Evolutionary conservation across 2,113 vertebrate genomes (phyloP).

Genomic region (Hypanus sabinus): DNA sequence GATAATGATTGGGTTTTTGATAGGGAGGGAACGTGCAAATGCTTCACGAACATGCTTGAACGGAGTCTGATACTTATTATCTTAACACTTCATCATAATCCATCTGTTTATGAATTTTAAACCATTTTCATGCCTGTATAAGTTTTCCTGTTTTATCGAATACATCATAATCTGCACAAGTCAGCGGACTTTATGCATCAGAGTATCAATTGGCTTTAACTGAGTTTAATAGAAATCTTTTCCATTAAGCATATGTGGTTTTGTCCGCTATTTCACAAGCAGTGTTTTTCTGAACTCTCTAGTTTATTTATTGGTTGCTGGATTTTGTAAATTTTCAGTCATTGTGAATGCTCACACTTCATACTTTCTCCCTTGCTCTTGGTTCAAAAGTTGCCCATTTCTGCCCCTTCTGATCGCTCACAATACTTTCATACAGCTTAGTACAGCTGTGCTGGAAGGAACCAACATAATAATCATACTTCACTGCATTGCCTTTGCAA

Average conservation of each 20-base stretch:
- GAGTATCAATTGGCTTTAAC: neutral
- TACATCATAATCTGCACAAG: neutral
- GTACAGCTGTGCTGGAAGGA: neutral
- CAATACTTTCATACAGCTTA: neutral
- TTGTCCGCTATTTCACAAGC: neutral
- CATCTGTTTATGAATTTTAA: neutral
- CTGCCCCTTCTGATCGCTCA: neutral
- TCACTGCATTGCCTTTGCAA: neutral
- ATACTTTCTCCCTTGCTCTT: neutral
- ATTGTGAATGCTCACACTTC: neutral
- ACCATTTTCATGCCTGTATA: neutral
- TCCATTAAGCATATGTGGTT: neutral
- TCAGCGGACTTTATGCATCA: neutral
- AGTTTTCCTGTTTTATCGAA: neutral
- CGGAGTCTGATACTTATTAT: neutral
- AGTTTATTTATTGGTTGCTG: neutral
- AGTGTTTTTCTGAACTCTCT: neutral
- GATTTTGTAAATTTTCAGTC: neutral
- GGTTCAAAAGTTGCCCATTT: neutral
- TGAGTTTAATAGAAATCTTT: neutral
- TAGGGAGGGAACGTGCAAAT: neutral
- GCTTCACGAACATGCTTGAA: neutral
- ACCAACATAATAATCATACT: neutral
- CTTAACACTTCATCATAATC: neutral
- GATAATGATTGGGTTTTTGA: neutral